Percentiles rank a stretch among this genome's conserved stretches.
Conservation (phyloP, 2,888 invertebrate species). For the Sabatieria punctata region DNA sequence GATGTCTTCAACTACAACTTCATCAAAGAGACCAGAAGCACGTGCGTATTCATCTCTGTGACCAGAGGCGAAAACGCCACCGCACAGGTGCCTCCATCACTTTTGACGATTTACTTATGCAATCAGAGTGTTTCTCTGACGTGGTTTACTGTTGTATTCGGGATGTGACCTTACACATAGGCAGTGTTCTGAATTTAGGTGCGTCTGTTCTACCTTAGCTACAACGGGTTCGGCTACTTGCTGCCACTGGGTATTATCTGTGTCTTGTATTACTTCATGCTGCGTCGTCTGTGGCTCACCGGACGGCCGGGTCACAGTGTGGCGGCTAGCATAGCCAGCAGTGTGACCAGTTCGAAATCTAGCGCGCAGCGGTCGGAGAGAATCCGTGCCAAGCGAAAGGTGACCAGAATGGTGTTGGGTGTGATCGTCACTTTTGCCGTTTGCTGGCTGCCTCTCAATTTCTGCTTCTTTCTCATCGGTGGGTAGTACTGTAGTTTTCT, state of each 20-base stretch:
- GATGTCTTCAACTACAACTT: slow-evolving; percentile 17
- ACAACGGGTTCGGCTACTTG: slow-evolving; percentile 71
- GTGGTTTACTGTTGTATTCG: too few relatives aligned
- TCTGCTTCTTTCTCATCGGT: slow-evolving; percentile 36
- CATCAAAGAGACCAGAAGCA: background rate
- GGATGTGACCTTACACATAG: too few relatives aligned
- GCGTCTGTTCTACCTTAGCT: slow-evolving; percentile 46
- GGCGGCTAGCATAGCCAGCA: background rate
- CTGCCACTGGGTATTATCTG: slow-evolving; percentile 69
- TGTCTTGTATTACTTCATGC: slow-evolving; percentile 70
- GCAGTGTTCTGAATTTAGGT: background rate
- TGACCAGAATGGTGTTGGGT: slow-evolving; percentile 67
- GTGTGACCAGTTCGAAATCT: background rate
- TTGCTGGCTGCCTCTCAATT: slow-evolving; percentile 84
- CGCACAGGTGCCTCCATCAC: background rate
- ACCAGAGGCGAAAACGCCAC: background rate
- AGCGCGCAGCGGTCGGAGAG: slow-evolving; percentile 47
- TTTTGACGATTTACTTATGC: too few relatives aligned
- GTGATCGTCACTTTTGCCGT: slow-evolving; percentile 60
- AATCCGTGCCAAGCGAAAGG: slow-evolving; percentile 63
- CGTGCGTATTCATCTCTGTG: slow-evolving; percentile 3
- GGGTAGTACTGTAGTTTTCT: background rate
- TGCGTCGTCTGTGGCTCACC: slow-evolving; percentile 58
- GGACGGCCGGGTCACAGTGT: background rate
- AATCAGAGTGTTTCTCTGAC: too few relatives aligned